These are phyloP conservation scores for Lasioglossum lativentre DNA, from an alignment of 2,888 invertebrate genomes.

Conservation along the genomic window DNA sequence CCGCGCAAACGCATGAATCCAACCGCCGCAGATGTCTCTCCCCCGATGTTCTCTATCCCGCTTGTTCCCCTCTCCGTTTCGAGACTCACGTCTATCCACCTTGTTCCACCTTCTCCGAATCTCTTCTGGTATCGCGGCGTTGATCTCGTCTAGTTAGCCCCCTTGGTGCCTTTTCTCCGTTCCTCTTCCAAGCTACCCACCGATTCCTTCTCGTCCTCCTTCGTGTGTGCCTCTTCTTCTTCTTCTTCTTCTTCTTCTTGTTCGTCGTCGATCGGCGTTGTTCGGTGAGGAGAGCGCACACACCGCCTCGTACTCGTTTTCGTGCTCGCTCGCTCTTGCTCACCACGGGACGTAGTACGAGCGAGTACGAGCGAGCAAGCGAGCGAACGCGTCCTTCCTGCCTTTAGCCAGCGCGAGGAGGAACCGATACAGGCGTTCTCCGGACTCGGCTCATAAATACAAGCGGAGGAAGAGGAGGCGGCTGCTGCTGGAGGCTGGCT, in stretches of 20 bases:
- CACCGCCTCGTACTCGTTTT: background rate
- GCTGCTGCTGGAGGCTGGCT: constrained; percentile 24
- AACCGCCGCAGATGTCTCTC: constrained; percentile 66
- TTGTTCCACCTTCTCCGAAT: constrained; percentile 35
- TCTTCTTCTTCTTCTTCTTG: constrained; percentile 6
- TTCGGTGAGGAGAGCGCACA: background rate
- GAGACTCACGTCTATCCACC: constrained; percentile 37
- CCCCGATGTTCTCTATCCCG: constrained; percentile 27
- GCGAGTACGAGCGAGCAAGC: background rate
- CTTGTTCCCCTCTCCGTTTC: constrained; percentile 29
- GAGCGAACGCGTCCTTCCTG: constrained; percentile 16
- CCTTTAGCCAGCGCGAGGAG: constrained; percentile 50
- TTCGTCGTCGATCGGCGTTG: constrained; percentile 20
- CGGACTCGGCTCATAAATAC: constrained; percentile 78
- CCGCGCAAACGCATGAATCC: constrained; percentile 77
- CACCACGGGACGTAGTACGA: background rate
- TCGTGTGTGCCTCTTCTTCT: background rate
- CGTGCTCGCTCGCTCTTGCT: background rate
- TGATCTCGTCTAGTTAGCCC: constrained; percentile 82
- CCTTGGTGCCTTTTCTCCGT: constrained; percentile 58
- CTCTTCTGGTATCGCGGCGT: constrained; percentile 75
- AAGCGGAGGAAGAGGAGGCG: constrained; percentile 58
- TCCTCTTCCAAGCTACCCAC: constrained; percentile 15
- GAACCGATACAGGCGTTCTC: constrained; percentile 62
- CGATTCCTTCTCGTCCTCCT: background rate